Conservation (phyloP, 2,888 invertebrate species). For the Tethea ocularis region DNA sequence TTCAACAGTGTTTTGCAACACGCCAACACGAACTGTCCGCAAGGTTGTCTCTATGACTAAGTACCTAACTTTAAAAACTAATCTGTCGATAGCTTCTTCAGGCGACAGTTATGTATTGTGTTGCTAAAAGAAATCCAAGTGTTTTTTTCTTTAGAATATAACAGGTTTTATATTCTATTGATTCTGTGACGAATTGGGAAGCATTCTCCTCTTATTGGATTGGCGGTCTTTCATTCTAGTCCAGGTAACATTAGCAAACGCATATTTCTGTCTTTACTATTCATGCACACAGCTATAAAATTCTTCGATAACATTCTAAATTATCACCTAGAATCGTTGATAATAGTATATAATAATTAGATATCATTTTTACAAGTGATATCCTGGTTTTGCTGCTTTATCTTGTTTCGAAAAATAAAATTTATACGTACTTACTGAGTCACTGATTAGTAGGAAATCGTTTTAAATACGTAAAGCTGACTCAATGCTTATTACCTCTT, state of each 20-base stretch:
- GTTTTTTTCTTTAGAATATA: slow-evolving; percentile 34
- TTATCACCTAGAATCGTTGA: not conserved
- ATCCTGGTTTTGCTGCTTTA: too few relatives aligned
- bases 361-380: too few relatives aligned
- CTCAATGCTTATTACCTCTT: not conserved
- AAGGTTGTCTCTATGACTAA: slow-evolving; percentile 21
- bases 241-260: not conserved
- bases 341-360: too few relatives aligned
- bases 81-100: slow-evolving; percentile 37
- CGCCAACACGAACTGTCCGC: slow-evolving; percentile 21
- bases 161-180: slow-evolving; percentile 41
- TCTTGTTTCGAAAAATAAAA: too few relatives aligned
- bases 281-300: not conserved
- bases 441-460: not conserved
- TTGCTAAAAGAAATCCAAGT: slow-evolving; percentile 35
- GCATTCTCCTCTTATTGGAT: not conserved
- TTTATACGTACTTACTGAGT: not conserved
- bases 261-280: not conserved
- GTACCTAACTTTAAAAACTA: slow-evolving; percentile 20
- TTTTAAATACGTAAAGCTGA: not conserved
- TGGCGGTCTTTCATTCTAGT: not conserved
- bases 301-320: not conserved
- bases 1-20: slow-evolving; percentile 32
- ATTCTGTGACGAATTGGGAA: slow-evolving; percentile 38
- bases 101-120: slow-evolving; percentile 49